Conservation (phyloP, 2,888 invertebrate genomes). For the Ctena decussata region DNA sequence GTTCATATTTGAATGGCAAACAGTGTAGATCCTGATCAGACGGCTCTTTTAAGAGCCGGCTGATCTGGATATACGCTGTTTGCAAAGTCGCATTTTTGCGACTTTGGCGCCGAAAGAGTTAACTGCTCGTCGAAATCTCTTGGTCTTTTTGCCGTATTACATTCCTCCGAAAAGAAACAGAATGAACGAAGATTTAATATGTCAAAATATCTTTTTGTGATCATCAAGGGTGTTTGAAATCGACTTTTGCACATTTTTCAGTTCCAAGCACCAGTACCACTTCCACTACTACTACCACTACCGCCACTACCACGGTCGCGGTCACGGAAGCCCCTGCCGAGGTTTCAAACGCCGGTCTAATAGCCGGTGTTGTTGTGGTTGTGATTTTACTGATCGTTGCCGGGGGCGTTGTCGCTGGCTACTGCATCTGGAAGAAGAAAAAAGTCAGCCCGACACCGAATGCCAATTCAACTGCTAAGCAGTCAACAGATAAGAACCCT, state of each 20-base stretch:
- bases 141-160: too few species aligned
- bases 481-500: constrained; percentile 1
- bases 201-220: too few species aligned
- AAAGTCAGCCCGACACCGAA: constrained; percentile 47
- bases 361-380: constrained; percentile 48
- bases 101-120: too few species aligned
- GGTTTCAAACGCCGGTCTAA: constrained; percentile 41
- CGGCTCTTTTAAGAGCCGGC: too few species aligned
- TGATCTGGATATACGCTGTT: too few species aligned
- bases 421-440: constrained; percentile 58
- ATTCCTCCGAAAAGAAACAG: too few species aligned
- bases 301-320: neutral
- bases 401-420: constrained; percentile 52
- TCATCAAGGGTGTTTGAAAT: neutral
- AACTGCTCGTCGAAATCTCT: too few species aligned
- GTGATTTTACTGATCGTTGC: constrained; percentile 46
- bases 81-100: too few species aligned
- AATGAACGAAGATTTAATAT: too few species aligned
- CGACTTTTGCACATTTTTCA: neutral
- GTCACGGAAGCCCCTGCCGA: neutral
- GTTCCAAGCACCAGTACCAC: neutral
- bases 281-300: neutral
- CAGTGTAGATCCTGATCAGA: too few species aligned
- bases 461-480: too few species aligned
- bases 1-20: too few species aligned